phyloP scores from a whole-genome alignment of 2,113 vertebrate genomes.

The Crotalus helleri region DNA sequence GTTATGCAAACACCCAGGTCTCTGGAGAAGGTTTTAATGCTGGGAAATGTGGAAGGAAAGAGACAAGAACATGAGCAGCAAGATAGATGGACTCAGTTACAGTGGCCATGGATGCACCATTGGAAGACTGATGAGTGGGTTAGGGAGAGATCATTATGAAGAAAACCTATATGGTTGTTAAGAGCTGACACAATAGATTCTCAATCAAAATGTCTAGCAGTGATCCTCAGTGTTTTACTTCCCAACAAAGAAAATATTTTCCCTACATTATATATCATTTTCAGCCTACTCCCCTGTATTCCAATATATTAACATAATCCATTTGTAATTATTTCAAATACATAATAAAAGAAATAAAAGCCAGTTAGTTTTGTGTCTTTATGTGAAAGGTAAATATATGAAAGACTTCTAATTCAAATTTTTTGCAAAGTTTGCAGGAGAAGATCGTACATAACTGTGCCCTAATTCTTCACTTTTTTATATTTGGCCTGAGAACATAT shows the following conservation, averaged over 20 bases:
- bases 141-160: background rate
- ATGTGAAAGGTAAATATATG: background rate
- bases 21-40: background rate
- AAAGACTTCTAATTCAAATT: background rate
- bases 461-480: background rate
- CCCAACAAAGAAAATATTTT: background rate
- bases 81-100: background rate
- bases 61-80: background rate
- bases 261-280: constrained; percentile 1
- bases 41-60: background rate
- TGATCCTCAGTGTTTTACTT: background rate
- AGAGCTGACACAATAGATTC: background rate
- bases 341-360: background rate
- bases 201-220: background rate
- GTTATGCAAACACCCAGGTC: background rate
- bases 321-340: background rate
- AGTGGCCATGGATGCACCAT: background rate
- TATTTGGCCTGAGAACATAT: background rate
- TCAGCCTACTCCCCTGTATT: background rate
- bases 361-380: background rate
- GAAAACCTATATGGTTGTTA: background rate
- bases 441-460: background rate
- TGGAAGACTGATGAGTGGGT: background rate
- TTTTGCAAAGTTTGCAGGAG: background rate
- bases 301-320: background rate